Evolutionary conservation across 2,113 vertebrate genomes (phyloP).

Genomic region (Campylomormyrus numenius): DNA sequence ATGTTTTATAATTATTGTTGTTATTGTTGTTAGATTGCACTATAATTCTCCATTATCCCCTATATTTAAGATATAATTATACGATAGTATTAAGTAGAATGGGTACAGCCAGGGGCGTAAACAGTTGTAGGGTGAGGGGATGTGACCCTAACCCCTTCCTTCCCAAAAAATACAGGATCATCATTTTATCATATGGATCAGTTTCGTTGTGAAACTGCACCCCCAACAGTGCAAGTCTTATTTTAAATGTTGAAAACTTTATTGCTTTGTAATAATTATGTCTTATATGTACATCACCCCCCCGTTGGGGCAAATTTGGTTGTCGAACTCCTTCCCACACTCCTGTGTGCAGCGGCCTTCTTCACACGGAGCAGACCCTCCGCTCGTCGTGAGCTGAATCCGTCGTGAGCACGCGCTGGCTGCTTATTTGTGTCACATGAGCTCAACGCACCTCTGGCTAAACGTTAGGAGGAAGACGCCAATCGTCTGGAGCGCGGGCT

Average conservation of each 20-base stretch:
- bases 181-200: not conserved
- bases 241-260: not conserved
- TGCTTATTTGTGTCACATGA: not conserved
- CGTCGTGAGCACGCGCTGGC: not conserved
- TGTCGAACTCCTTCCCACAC: not conserved
- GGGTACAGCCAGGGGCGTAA: not conserved
- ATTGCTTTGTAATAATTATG: not conserved
- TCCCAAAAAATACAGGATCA: not conserved
- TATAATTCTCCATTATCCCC: not conserved
- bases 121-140: too few species aligned
- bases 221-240: not conserved
- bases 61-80: not conserved
- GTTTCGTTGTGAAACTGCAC: not conserved
- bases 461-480: not conserved
- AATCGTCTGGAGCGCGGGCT: not conserved
- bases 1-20: not conserved
- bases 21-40: not conserved
- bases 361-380: not conserved
- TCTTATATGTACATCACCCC: too few species aligned
- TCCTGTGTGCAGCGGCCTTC: not conserved
- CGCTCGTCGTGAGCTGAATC: not conserved
- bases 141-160: not conserved
- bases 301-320: too few species aligned
- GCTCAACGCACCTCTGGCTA: not conserved
- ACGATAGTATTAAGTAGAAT: not conserved